These are phyloP conservation scores for Margarornis squamiger DNA, from an alignment of 2,797 vertebrate species.

Conservation along the genomic window DNA sequence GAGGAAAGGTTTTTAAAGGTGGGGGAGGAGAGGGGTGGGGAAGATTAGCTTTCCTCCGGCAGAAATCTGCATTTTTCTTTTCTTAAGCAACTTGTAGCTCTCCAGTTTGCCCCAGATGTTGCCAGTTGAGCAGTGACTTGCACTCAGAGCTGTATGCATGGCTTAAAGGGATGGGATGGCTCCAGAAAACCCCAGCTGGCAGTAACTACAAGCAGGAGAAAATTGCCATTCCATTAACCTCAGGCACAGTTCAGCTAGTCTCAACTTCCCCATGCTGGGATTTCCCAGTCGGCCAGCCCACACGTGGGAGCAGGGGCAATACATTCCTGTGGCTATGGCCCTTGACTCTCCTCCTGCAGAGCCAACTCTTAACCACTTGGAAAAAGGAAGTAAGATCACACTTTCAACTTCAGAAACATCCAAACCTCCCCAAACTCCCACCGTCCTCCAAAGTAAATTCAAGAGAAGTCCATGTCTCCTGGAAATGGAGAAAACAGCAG, in stretches of 20 bases:
- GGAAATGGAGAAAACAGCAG: neutral
- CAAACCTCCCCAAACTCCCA: neutral
- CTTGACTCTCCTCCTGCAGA: neutral
- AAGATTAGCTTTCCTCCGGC: neutral
- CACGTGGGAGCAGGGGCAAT: fast-evolving
- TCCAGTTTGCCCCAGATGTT: neutral
- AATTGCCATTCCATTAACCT: neutral
- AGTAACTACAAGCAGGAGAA: neutral
- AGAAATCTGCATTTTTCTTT: neutral
- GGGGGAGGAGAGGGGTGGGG: no score
- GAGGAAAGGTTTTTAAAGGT: neutral
- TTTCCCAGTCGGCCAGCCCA: neutral
- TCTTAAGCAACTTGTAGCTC: neutral
- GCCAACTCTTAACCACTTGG: neutral
- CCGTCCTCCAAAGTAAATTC: neutral
- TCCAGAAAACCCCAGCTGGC: neutral
- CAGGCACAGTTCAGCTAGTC: neutral
- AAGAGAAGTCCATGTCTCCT: neutral
- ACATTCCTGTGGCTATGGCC: neutral
- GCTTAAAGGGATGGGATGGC: neutral
- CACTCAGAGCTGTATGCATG: neutral
- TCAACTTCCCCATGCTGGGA: neutral
- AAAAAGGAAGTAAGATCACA: neutral
- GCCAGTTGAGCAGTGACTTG: neutral
- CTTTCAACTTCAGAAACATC: neutral